These are phyloP conservation scores for Ifrita kowaldi DNA, from an alignment of 2,113 vertebrate species.

Conservation along the genomic window DNA sequence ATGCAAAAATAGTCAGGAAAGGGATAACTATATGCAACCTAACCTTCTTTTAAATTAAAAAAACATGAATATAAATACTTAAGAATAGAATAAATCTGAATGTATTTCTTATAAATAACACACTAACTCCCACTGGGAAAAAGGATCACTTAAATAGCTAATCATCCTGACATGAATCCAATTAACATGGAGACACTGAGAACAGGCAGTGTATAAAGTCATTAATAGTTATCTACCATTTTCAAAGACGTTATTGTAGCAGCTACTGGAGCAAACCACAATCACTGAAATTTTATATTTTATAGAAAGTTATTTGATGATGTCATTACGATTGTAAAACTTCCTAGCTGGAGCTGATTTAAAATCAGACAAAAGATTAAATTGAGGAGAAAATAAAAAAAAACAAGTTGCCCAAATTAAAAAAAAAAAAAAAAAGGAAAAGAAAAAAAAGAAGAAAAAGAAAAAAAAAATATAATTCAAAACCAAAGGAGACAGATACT, in stretches of 20 bases:
- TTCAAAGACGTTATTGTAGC: neutral
- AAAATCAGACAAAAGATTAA: neutral
- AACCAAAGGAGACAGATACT: neutral
- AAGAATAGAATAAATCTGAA: neutral
- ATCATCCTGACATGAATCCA: neutral
- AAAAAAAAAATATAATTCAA: neutral
- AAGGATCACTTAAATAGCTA: neutral
- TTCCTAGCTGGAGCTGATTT: neutral
- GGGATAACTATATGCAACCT: neutral
- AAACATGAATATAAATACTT: neutral
- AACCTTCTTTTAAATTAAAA: neutral
- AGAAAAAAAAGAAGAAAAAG: accelerated
- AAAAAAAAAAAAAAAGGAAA: too few relatives aligned
- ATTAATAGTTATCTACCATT: neutral
- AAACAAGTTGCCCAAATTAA: accelerated
- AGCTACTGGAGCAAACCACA: neutral
- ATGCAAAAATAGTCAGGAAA: neutral
- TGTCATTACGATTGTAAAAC: neutral
- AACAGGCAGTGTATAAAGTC: neutral
- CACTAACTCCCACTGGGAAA: neutral
- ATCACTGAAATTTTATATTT: neutral
- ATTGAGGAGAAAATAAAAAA: neutral
- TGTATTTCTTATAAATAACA: neutral
- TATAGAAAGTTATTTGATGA: neutral
- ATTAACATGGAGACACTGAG: neutral